A percentile compares a stretch with the other conserved stretches of the same genome.
These are phyloP conservation scores for Perca flavescens DNA, from an alignment of 2,113 vertebrate species.

Conservation along the genomic window DNA sequence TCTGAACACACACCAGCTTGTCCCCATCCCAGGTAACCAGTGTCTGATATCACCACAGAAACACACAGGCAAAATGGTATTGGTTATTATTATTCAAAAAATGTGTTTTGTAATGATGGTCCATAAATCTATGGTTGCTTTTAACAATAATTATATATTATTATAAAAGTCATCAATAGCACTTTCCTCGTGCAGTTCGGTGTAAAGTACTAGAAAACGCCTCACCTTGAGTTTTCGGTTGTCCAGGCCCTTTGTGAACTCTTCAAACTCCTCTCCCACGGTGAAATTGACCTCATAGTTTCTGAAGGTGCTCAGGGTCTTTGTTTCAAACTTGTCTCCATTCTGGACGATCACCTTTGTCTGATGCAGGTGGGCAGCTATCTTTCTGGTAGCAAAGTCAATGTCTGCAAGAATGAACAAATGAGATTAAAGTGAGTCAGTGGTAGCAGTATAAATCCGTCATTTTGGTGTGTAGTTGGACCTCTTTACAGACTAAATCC, in stretches of 20 bases:
- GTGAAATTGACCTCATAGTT: constrained; percentile 93
- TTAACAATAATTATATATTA: no score
- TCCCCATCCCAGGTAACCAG: constrained; percentile 93
- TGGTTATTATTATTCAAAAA: not conserved
- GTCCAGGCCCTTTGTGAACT: constrained; percentile 92
- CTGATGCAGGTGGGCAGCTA: constrained; percentile 90
- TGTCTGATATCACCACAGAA: constrained; percentile 79
- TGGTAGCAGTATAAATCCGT: not conserved
- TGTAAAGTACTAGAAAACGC: not conserved
- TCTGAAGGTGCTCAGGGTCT: constrained; percentile 94
- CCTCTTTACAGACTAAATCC: not conserved
- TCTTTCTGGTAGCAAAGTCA: constrained; percentile 96
- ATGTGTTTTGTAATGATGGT: no score
- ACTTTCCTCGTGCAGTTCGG: not conserved
- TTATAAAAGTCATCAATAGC: not conserved
- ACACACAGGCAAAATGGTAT: constrained; percentile 1
- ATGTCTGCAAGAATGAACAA: constrained; percentile 84
- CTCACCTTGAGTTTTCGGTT: constrained; percentile 88
- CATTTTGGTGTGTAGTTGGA: not conserved
- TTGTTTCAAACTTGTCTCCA: constrained; percentile 92
- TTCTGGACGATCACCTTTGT: constrained; percentile 92
- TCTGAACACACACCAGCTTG: constrained; percentile 91
- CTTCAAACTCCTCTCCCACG: constrained; percentile 93
- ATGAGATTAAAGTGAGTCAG: no score
- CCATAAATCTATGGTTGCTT: no score